phyloP scores from a whole-genome alignment of 2,797 vertebrate species.

The Natrix natrix region DNA sequence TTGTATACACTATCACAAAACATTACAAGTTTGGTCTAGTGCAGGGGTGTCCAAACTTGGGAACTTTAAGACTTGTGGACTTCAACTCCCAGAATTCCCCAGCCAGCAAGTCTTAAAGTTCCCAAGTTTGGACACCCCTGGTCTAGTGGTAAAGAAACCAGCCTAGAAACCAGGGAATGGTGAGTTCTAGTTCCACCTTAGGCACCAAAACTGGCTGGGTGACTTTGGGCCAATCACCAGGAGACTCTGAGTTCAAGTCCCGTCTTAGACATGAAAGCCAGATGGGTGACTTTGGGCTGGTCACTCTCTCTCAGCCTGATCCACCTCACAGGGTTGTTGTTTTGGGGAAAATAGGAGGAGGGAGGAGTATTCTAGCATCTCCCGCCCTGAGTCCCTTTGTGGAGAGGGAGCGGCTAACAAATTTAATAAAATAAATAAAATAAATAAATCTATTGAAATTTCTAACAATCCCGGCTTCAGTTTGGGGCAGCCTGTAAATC shows the following conservation, averaged over 20 bases:
- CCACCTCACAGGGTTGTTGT: background rate
- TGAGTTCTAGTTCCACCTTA: background rate
- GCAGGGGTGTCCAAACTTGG: too few relatives aligned
- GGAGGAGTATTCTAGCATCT: background rate
- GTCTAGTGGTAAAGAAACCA: background rate
- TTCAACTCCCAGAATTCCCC: too few relatives aligned
- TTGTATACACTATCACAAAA: background rate
- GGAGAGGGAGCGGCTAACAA: too few relatives aligned
- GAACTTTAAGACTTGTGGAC: too few relatives aligned
- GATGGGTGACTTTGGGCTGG: too few relatives aligned
- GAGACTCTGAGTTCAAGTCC: background rate
- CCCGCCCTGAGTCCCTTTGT: too few relatives aligned
- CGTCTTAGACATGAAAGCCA: background rate
- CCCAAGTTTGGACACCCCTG: too few relatives aligned
- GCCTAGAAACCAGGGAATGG: background rate
- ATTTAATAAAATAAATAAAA: too few relatives aligned
- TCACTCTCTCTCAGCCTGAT: background rate
- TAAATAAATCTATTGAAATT: background rate
- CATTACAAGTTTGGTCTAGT: background rate
- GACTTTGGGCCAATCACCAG: background rate
- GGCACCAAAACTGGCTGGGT: background rate
- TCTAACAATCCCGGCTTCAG: background rate
- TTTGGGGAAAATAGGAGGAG: background rate
- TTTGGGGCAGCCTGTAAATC: background rate
- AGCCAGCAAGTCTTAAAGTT: too few relatives aligned